Conservation (phyloP, 2,797 vertebrate species). For the Nasua narica region DNA sequence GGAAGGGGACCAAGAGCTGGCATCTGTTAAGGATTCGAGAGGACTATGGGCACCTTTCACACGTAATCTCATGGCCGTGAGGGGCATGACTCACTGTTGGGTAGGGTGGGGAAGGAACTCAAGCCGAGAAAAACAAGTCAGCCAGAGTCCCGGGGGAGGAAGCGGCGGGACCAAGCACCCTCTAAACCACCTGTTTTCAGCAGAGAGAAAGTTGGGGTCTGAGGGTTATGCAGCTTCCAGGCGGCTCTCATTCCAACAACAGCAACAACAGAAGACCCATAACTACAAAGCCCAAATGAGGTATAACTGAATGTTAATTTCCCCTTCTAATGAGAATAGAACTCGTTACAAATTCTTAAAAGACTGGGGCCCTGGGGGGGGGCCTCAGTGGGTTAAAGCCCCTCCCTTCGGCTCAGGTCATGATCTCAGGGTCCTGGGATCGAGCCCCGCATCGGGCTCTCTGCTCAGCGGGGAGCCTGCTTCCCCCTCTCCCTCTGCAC, state of each 20-base stretch:
- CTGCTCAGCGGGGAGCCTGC: not conserved
- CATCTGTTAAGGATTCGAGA: not conserved
- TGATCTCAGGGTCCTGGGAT: not conserved
- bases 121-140: not conserved
- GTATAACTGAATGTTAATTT: no score
- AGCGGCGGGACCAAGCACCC: accelerated
- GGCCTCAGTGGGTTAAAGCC: not conserved
- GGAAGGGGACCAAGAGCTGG: not conserved
- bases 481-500: not conserved
- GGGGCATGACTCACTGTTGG: not conserved
- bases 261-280: not conserved
- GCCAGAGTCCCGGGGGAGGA: not conserved
- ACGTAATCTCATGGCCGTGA: accelerated
- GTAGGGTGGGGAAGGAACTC: not conserved
- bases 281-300: not conserved
- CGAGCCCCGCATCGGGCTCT: accelerated
- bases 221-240: no score
- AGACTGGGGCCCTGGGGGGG: not conserved
- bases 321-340: not conserved
- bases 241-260: not conserved
- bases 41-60: not conserved
- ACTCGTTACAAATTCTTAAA: not conserved
- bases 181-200: not conserved
- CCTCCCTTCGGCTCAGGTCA: not conserved
- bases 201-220: not conserved